Evolutionary conservation across 2,888 invertebrate genomes (phyloP), one percentile per base, ranked within the genome.

Genomic region (Candidula unifasciata): DNA sequence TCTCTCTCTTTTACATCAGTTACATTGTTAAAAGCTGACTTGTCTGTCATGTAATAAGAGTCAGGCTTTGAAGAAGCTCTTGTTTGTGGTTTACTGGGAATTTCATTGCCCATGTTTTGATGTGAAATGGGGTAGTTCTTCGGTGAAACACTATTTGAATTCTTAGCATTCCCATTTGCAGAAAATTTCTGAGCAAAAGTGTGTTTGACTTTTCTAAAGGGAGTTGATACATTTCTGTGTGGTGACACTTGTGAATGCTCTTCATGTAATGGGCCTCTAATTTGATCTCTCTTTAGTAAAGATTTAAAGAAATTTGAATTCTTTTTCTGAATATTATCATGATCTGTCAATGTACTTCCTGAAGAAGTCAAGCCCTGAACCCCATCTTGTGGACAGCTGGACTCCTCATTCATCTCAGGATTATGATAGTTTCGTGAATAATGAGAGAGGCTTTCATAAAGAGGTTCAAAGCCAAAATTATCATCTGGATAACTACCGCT

Each of bases 101-200:
- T 6, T 30, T 66, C 79, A 79, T 27, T 10, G 44, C 18, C 6
- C 5, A 1, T n/a, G 33, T 64, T 73, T 35, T 77, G 77, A 64
- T 37, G 5, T 33, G 37, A 60, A 79, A 18, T 35, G 52, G 8
- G 30, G 27, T 82, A 44, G 13, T 35, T n/a, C 44, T 64, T 73
- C 0, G 24, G 80, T 5, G 30, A 57, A 27, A 69, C 77, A 5
- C 3, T 21, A 18, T 18, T 44, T 35, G 86, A 82, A 74, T 86
- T 87, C 68, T 87, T 87, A 57, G 85, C 79, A 69, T 82, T 85
- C 37, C 80, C 78, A 27, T 73, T 74, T 30, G 80, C 84, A 21
- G 90, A 87, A 54, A 92, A 88, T 84, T 89, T 90, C 73, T 91
- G 90, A 68, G 90, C 89, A 69, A 91, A 89, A 30, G 88, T 89